Conservation (phyloP, 2,113 vertebrate genomes). For the Etia nguti region DNA sequence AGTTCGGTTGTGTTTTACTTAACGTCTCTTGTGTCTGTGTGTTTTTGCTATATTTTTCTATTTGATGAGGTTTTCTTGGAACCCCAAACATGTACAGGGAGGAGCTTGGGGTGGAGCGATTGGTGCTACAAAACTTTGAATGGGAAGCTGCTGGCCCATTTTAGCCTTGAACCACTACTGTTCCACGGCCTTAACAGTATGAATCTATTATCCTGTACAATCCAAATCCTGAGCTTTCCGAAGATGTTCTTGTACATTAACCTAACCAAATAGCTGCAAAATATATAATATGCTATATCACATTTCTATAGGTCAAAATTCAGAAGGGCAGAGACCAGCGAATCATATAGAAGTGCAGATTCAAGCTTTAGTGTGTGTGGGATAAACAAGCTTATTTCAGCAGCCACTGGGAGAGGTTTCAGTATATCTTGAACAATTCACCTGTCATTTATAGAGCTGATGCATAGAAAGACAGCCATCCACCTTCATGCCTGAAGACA, state of each 20-base stretch:
- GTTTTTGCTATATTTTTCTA: not conserved
- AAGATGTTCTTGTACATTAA: not conserved
- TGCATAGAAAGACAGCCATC: not conserved
- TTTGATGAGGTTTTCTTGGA: not conserved
- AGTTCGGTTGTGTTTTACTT: rapidly evolving
- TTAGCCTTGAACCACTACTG: not conserved
- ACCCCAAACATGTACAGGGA: not conserved
- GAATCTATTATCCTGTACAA: not conserved
- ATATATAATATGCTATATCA: not conserved
- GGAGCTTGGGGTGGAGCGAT: not conserved
- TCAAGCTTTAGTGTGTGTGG: not conserved
- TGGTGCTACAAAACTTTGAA: not conserved
- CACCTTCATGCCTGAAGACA: not conserved
- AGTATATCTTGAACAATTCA: not conserved
- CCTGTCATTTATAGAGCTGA: not conserved
- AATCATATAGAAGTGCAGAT: not conserved
- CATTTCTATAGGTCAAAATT: not conserved
- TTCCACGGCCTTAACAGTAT: not conserved
- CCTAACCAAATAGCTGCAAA: not conserved
- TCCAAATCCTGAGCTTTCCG: not conserved
- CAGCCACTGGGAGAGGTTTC: not conserved
- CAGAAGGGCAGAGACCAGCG: not conserved
- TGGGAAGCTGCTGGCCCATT: not conserved
- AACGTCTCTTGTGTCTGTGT: not conserved
- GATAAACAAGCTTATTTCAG: not conserved